Evolutionary conservation across 2,113 vertebrate genomes (phyloP), one percentile per base, ranked within the genome.

Genomic region (Thalassarche chlororhynchos): DNA sequence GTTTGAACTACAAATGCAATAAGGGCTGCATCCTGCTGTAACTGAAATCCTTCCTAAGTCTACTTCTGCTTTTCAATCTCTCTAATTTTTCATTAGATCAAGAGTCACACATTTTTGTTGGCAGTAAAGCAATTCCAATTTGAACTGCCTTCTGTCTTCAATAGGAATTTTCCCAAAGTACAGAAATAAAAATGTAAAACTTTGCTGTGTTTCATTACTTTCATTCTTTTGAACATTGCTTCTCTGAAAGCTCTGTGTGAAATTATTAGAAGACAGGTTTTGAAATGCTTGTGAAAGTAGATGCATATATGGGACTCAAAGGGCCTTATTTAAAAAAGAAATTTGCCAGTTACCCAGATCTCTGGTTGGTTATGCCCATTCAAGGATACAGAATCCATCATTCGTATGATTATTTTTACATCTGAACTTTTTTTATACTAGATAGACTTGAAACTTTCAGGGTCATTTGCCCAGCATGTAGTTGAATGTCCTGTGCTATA

Each of bases 401-500:
- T 98, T 96, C 87, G 96, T 97, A 96, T 98, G 98, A 98, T 98
- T 98, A 98, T 98, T 98, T 98, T 98, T 98, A 98, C 96, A 98
- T 98, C 97, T 98, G 98, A 98, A 98, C 98, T 97, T 97, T 98
- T 98, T 98, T 97, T 93, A 97, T 91, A 93, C 97, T 55, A 94
- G 98, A 97, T 97, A 98, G 97, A 98, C 97, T 98, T 97, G 97
- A 98, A 98, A 98, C 98, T 98, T 98, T 98, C 98, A 98, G 98
- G 98, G 98, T 99, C 98, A 98, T 98, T 98, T 98, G 98, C 98
- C 96, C 98, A 98, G 98, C 98, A 98, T 98, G 98, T 78, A 97
- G 97, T 98, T 95, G 98, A 98, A 98, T 98, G 97, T 98, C 97
- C 98, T 98, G 98, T 98, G 98, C 97, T 98, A 98, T 98, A 93